These are phyloP conservation scores for Philereme transversata DNA, from an alignment of 2,888 invertebrate species.

Conservation along the genomic window DNA sequence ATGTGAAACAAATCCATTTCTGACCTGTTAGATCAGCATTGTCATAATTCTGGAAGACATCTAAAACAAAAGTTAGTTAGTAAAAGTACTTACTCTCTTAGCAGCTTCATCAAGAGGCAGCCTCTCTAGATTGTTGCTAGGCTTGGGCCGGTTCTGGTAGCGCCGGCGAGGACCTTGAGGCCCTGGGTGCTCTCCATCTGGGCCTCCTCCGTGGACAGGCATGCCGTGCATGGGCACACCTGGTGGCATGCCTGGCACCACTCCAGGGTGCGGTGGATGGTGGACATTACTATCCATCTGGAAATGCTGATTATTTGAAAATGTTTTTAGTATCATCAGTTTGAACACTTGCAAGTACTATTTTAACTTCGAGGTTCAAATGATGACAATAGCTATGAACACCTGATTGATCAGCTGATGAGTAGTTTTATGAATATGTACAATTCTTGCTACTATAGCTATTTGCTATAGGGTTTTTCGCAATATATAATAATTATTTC, in stretches of 20 bases:
- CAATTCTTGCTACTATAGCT: neutral
- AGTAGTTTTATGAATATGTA: neutral
- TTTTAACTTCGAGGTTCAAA: too few species aligned
- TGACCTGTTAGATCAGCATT: too few species aligned
- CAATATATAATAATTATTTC: neutral
- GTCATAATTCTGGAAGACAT: too few species aligned
- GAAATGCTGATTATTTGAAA: conserved; percentile 7
- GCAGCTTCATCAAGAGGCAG: conserved; percentile 89
- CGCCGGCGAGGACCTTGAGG: conserved; percentile 72
- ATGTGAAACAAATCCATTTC: too few species aligned
- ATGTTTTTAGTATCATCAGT: neutral
- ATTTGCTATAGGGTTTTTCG: neutral
- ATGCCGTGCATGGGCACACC: conserved; percentile 59
- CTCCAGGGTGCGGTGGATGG: conserved; percentile 49
- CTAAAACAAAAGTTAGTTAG: neutral
- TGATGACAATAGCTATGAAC: neutral
- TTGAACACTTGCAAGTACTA: too few species aligned
- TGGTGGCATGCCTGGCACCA: conserved; percentile 58
- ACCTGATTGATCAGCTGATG: neutral
- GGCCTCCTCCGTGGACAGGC: conserved; percentile 72
- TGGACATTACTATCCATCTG: conserved; percentile 76
- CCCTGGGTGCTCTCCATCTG: conserved; percentile 69
- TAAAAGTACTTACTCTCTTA: conserved; percentile 72
- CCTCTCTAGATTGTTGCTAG: conserved; percentile 77
- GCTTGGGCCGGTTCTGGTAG: conserved; percentile 73